These are phyloP conservation scores for Zaprionus taronus DNA, from an alignment of 1,140 invertebrate genomes.

Conservation along the genomic window DNA sequence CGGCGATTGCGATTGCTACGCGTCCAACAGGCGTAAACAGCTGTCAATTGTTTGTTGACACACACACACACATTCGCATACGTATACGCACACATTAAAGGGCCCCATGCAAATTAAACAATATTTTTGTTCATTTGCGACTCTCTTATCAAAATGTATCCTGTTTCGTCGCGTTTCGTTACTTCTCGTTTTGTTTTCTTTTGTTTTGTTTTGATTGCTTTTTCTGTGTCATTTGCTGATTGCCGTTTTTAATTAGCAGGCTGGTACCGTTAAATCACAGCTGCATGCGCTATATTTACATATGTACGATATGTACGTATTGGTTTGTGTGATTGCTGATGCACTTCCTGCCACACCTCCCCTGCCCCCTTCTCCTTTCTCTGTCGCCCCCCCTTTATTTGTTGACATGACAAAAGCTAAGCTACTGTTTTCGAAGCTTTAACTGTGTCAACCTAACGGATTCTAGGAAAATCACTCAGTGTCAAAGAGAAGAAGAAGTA, in stretches of 20 bases:
- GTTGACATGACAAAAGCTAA: constrained; percentile 21
- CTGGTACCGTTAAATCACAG: constrained; percentile 20
- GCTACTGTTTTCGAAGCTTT: not conserved
- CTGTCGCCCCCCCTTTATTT: not conserved
- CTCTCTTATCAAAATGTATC: constrained; percentile 40
- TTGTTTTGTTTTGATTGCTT: constrained; percentile 33
- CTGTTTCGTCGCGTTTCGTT: constrained; percentile 36
- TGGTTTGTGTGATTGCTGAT: constrained; percentile 12
- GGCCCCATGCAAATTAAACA: constrained; percentile 43
- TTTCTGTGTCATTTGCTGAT: constrained; percentile 46
- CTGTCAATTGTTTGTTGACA: constrained; percentile 73
- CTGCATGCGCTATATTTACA: constrained; percentile 18
- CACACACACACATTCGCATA: constrained; percentile 29
- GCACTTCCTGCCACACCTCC: constrained; percentile 26
- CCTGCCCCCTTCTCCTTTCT: not conserved
- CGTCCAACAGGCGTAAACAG: constrained; percentile 79
- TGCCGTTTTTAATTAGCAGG: constrained; percentile 48
- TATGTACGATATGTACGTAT: not conserved
- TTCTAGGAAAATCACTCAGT: constrained; percentile 27
- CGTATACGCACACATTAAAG: not conserved
- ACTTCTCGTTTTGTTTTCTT: not conserved
- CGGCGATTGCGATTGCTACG: constrained; percentile 11
- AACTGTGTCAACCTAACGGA: constrained; percentile 17
- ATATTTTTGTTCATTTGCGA: constrained; percentile 20
- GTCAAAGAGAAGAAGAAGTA: not conserved